phyloP scores from a whole-genome alignment of 92 coral and sea anemone genomes.

The Actinernus sp. region DNA sequence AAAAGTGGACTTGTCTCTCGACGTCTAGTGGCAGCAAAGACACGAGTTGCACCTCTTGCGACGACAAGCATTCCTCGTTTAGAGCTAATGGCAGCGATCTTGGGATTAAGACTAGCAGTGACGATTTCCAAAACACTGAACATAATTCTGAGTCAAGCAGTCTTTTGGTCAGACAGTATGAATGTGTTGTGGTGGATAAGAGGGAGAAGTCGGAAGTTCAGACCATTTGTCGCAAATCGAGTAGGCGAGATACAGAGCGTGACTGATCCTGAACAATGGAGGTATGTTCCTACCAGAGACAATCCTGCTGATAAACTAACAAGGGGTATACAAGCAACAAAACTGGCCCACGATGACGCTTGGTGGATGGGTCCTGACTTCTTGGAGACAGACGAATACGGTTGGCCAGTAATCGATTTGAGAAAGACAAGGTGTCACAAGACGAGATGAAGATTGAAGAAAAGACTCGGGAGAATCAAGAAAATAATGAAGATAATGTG shows the following conservation, averaged over 20 bases:
- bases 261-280: slow-evolving; percentile 66
- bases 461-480: slow-evolving; percentile 1
- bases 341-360: slow-evolving; percentile 15
- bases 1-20: slow-evolving; percentile 42
- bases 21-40: slow-evolving; percentile 49
- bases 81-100: slow-evolving; percentile 59
- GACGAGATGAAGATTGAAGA: slow-evolving; percentile 20
- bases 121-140: slow-evolving; percentile 23
- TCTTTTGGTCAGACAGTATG: slow-evolving; percentile 62
- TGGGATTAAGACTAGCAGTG: slow-evolving; percentile 65
- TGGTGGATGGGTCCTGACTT: slow-evolving; percentile 73
- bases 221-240: slow-evolving; percentile 70
- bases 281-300: slow-evolving; percentile 57
- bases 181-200: slow-evolving; percentile 79
- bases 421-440: slow-evolving; percentile 19
- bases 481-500: too few species aligned
- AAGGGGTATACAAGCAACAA: slow-evolving; percentile 36
- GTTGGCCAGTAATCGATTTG: slow-evolving; percentile 60
- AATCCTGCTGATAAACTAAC: slow-evolving; percentile 57
- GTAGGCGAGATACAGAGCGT: slow-evolving; percentile 56
- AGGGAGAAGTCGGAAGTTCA: slow-evolving; percentile 51
- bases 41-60: slow-evolving; percentile 35
- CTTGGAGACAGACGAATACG: slow-evolving; percentile 19
- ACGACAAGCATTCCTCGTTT: slow-evolving; percentile 57
- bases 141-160: slow-evolving; percentile 34